Evolutionary conservation across 1,140 invertebrate genomes (phyloP), one percentile per base, ranked within the genome.

Genomic region (Heliconius nattereri): DNA sequence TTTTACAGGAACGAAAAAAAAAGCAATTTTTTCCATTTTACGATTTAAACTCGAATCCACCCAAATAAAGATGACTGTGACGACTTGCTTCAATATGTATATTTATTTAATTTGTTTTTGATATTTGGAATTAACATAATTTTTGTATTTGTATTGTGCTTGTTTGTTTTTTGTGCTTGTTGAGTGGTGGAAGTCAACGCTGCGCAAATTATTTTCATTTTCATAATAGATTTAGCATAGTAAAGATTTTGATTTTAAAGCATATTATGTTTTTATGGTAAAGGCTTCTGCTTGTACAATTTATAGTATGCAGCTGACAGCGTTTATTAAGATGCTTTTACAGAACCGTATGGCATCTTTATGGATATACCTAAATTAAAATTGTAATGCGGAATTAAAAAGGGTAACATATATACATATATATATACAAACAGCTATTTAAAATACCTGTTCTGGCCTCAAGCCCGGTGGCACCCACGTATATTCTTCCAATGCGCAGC

Each of bases 381-480:
- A 23, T 23, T n/a, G 8, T 23, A n/a, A 57, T 57, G 20, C 19
- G 23, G 23, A 52, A 52, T 20, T 52, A 2, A 52, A 66, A 66
- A 60, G 16, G 23, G 23, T 23, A 71, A 37, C 8, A 23, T 23
- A 3, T 20, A 57, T 20, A 23, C n/a, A 57, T 20, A 57, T 20
- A 23, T 23, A 57, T 19, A n/a, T 23, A 57, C 54, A 57, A 23
- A 23, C 20, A 57, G 20, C 54, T 57, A 57, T 1, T 52, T 57
- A 9, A 71, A 71, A 95, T 94, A 99, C 98, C 97, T 99, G 98
- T 95, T 99, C 98, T 16, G 98, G 98, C 94, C 98, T 96, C 6
- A 99, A 95, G 79, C 98, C 98, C 6, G 98, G 98, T 57, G 99
- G 99, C 71, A 99, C 98, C 99, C 99, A 99, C 1, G 98, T 98